Percentiles rank a stretch among this genome's conserved stretches.
These are phyloP conservation scores for Bombus ignitus DNA, from an alignment of 1,140 invertebrate species.

Conservation along the genomic window DNA sequence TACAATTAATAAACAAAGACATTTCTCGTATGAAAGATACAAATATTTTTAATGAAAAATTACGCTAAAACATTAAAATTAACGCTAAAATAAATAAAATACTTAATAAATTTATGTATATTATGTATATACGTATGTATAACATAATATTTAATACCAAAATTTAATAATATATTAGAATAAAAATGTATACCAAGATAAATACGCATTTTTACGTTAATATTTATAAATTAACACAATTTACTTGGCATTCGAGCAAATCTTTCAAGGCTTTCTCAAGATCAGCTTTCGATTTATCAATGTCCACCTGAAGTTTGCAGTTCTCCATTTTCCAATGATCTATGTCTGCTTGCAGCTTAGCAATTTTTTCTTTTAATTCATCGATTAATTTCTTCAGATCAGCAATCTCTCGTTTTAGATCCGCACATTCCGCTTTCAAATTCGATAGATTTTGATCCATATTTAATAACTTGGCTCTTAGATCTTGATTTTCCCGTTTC, in stretches of 20 bases:
- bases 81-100: too few relatives aligned
- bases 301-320: conserved; percentile 50
- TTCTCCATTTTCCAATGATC: conserved; percentile 66
- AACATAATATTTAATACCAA: too few relatives aligned
- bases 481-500: conserved; percentile 44
- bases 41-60: too few relatives aligned
- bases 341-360: conserved; percentile 51
- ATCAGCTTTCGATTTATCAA: conserved; percentile 58
- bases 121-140: too few relatives aligned
- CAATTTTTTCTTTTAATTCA: conserved; percentile 49
- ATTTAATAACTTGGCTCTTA: conserved; percentile 26
- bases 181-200: too few relatives aligned
- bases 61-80: too few relatives aligned
- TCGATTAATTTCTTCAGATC: conserved; percentile 37
- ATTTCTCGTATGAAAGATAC: too few relatives aligned
- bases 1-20: too few relatives aligned
- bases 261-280: conserved; percentile 56
- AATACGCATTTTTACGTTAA: neutral
- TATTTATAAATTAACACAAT: neutral
- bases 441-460: conserved; percentile 29
- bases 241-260: conserved; percentile 46
- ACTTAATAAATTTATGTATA: too few relatives aligned
- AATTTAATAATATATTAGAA: too few relatives aligned
- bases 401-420: conserved; percentile 56
- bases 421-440: conserved; percentile 16